Conservation (phyloP, 2,113 vertebrate genomes). For the Gobius niger region DNA sequence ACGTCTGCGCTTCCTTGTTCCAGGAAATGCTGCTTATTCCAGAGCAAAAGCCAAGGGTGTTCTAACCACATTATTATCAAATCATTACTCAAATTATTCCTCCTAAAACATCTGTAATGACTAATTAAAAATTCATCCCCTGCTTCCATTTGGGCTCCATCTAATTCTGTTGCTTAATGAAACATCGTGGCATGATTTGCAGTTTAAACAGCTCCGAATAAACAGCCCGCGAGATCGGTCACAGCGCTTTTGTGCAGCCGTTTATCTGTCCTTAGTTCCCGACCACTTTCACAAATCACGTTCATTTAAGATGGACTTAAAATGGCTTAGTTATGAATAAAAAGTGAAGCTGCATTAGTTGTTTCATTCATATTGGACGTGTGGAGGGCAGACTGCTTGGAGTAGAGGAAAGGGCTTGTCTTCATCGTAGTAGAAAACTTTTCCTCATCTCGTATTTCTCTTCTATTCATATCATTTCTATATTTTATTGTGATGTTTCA, state of each 20-base stretch:
- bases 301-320: background rate
- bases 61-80: too few relatives aligned
- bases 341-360: background rate
- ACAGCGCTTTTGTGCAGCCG: background rate
- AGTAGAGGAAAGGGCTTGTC: background rate
- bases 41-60: too few relatives aligned
- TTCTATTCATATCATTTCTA: too few relatives aligned
- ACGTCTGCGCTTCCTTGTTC: too few relatives aligned
- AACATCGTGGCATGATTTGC: background rate
- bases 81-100: too few relatives aligned
- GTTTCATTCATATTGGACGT: background rate
- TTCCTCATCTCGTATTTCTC: too few relatives aligned
- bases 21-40: too few relatives aligned
- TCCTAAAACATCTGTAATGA: background rate
- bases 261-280: background rate
- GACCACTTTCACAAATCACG: background rate
- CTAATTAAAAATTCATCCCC: background rate
- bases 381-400: background rate
- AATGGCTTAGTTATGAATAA: background rate
- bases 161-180: background rate
- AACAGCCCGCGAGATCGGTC: background rate
- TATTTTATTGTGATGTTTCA: too few relatives aligned
- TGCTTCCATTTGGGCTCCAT: background rate
- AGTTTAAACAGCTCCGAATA: background rate
- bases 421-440: too few relatives aligned